These are phyloP conservation scores for Zaprionus gabonicus DNA, from an alignment of 1,140 invertebrate species.

Conservation along the genomic window DNA sequence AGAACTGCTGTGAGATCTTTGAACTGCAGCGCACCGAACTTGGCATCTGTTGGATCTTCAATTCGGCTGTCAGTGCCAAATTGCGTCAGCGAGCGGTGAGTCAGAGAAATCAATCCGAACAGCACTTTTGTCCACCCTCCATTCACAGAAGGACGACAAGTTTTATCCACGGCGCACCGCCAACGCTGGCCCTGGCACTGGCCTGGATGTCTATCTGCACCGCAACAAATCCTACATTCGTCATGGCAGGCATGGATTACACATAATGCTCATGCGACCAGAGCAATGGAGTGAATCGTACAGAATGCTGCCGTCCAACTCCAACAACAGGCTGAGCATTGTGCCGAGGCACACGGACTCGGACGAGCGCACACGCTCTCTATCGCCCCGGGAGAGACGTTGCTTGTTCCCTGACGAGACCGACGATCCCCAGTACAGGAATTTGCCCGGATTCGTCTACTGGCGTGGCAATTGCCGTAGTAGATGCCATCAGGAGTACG, in stretches of 20 bases:
- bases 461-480: constrained; percentile 73
- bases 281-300: constrained; percentile 64
- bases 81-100: constrained; percentile 40
- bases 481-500: constrained; percentile 75
- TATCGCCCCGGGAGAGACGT: constrained; percentile 38
- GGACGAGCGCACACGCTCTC: constrained; percentile 36
- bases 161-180: constrained; percentile 66
- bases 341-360: constrained; percentile 51
- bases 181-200: constrained; percentile 54
- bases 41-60: constrained; percentile 71
- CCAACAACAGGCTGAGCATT: constrained; percentile 57
- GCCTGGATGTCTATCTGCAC: constrained; percentile 50
- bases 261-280: constrained; percentile 72
- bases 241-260: constrained; percentile 40
- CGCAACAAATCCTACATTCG: constrained; percentile 44
- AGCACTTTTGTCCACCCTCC: neutral
- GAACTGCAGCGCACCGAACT: constrained; percentile 69
- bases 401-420: constrained; percentile 72
- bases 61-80: constrained; percentile 51
- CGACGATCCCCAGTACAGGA: constrained; percentile 56
- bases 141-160: constrained; percentile 47
- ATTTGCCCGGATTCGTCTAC: constrained; percentile 65
- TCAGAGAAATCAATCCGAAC: neutral
- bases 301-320: constrained; percentile 43
- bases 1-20: constrained; percentile 73